A percentile compares a stretch with the other conserved stretches of the same genome.
Evolutionary conservation across 2,888 invertebrate species (phyloP).

Genomic region (Baccha elongata): DNA sequence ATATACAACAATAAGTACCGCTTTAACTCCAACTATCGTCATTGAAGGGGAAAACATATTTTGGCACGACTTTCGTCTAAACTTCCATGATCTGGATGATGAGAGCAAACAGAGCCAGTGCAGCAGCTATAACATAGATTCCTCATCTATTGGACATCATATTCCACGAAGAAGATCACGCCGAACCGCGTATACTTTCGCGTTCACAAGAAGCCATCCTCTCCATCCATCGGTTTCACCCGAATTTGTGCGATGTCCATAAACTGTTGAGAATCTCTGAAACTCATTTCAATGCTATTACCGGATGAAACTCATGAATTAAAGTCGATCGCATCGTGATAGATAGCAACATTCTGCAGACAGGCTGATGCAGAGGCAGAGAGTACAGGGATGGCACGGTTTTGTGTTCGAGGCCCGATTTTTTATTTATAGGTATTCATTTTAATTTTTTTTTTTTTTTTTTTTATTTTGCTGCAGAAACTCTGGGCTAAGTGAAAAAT

Average conservation of each 20-base stretch:
- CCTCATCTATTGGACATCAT: constrained; percentile 37
- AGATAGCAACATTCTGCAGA: constrained; percentile 61
- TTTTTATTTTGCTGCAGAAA: constrained; percentile 1
- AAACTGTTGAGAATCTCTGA: constrained; percentile 53
- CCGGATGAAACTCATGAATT: constrained; percentile 71
- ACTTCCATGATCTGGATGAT: constrained; percentile 69
- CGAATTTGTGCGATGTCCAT: constrained; percentile 37
- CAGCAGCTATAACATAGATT: constrained; percentile 23
- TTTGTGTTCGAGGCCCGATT: constrained; percentile 11
- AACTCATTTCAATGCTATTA: constrained; percentile 72
- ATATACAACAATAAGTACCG: constrained; percentile 35
- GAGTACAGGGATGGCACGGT: constrained; percentile 57
- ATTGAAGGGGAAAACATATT: constrained; percentile 69
- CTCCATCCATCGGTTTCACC: constrained; percentile 11
- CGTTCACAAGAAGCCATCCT: constrained; percentile 14
- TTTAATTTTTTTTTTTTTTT: too few relatives aligned
- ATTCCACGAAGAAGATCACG: constrained; percentile 53
- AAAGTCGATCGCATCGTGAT: constrained; percentile 73
- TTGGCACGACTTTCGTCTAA: constrained; percentile 67
- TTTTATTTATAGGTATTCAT: too few relatives aligned
- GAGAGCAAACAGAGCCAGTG: constrained; percentile 60
- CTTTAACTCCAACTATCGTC: constrained; percentile 42
- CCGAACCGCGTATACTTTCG: constrained; percentile 61
- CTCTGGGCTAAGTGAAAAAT: constrained; percentile 68
- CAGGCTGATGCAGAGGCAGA: constrained; percentile 23